These are phyloP conservation scores for Microtus agrestis DNA, from an alignment of 2,797 vertebrate species.

Conservation along the genomic window DNA sequence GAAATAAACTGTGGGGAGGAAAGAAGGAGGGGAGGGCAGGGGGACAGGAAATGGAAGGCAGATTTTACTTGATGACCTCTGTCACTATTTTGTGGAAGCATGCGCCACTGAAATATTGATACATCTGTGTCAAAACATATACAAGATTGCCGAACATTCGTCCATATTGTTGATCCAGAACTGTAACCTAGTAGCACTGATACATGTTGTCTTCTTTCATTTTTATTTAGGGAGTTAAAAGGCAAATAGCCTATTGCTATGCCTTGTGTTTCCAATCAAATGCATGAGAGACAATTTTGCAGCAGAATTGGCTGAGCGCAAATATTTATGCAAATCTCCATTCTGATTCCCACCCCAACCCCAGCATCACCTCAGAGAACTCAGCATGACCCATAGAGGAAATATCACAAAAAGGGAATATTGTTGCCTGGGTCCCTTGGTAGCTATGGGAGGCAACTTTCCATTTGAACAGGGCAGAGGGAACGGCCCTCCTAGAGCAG, in stretches of 20 bases:
- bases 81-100: constrained; percentile 29
- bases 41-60: constrained; percentile 55
- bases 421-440: background rate
- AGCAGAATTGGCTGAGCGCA: background rate
- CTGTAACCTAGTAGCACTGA: constrained; percentile 26
- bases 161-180: background rate
- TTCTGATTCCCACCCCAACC: background rate
- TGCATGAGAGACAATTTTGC: background rate
- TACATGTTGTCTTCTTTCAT: background rate
- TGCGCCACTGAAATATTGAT: background rate
- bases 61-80: constrained; percentile 39
- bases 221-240: constrained; percentile 26
- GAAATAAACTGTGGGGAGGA: constrained; percentile 45
- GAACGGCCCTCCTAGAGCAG: background rate
- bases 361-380: background rate
- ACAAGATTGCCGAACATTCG: constrained; percentile 9
- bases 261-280: constrained; percentile 19
- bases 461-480: constrained; percentile 19
- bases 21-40: background rate
- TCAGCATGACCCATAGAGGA: background rate
- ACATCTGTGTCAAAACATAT: background rate
- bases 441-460: background rate
- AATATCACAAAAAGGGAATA: constrained; percentile 9
- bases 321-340: constrained; percentile 45
- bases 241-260: constrained; percentile 31